phyloP scores from a whole-genome alignment of 2,797 vertebrate species.

The Intellagama lesueurii region DNA sequence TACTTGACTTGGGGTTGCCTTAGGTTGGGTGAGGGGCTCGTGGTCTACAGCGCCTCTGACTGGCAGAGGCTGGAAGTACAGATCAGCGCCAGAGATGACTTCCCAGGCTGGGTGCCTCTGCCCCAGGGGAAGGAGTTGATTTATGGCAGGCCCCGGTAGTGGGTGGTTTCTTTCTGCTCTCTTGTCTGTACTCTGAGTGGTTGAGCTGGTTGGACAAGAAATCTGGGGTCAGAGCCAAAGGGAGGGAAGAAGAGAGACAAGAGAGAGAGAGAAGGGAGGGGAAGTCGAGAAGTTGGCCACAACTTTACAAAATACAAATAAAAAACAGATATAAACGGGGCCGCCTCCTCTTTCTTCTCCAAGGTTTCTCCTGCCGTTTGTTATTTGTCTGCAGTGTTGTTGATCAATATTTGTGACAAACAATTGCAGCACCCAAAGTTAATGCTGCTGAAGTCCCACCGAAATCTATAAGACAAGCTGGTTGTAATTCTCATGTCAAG shows the following conservation, averaged over 20 bases:
- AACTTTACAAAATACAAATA: neutral
- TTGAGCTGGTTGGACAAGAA: conserved; percentile 33
- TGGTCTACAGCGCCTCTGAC: neutral
- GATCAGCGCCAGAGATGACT: too few species aligned
- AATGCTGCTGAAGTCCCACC: too few species aligned
- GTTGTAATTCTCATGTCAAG: too few species aligned
- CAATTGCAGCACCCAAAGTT: too few species aligned
- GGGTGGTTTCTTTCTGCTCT: neutral
- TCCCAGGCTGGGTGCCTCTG: neutral
- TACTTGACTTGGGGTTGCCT: too few species aligned
- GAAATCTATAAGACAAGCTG: too few species aligned
- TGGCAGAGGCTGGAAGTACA: neutral
- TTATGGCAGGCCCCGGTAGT: neutral
- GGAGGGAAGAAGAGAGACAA: neutral
- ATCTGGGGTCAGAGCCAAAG: neutral
- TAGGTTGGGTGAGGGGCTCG: neutral
- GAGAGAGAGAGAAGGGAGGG: neutral
- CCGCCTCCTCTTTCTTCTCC: too few species aligned
- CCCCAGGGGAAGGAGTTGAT: neutral
- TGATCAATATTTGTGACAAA: too few species aligned
- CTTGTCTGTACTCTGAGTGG: conserved; percentile 4
- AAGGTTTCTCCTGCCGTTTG: neutral
- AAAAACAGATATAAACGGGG: neutral
- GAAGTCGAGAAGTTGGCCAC: neutral
- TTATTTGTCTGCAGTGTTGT: too few species aligned